Evolutionary conservation across 2,113 vertebrate species (phyloP).

Genomic region (Cephalopterus ornatus): DNA sequence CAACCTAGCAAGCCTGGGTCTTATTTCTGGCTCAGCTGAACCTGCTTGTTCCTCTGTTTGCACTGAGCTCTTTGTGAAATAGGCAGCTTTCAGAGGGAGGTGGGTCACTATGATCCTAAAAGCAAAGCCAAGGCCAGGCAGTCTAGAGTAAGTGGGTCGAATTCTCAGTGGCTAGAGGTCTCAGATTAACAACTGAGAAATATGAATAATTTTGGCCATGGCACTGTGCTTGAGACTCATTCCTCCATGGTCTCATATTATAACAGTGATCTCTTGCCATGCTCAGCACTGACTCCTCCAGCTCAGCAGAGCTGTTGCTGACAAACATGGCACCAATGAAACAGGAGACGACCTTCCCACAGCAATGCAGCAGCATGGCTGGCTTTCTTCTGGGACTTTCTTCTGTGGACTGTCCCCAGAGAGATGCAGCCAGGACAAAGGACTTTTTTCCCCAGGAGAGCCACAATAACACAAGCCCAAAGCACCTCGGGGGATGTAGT

Average conservation of each 20-base stretch:
- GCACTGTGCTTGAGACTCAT: not conserved
- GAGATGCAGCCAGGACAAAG: not conserved
- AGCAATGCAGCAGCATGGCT: not conserved
- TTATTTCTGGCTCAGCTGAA: not conserved
- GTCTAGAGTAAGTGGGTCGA: not conserved
- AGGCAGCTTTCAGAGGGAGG: not conserved
- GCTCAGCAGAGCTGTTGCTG: not conserved
- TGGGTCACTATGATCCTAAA: not conserved
- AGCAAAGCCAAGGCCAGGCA: not conserved
- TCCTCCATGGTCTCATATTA: not conserved
- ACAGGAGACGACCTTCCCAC: not conserved
- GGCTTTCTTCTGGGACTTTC: not conserved
- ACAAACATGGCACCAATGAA: not conserved
- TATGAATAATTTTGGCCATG: not conserved
- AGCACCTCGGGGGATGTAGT: not conserved
- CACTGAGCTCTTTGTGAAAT: not conserved
- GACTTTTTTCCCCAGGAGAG: not conserved
- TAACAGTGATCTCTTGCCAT: not conserved
- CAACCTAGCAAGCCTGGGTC: not conserved
- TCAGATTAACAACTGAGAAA: not conserved
- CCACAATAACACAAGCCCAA: not conserved
- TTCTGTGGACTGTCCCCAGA: not conserved
- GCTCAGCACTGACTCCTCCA: not conserved
- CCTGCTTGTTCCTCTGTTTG: not conserved
- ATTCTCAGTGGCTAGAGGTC: not conserved